These are phyloP conservation scores for Leistus spinibarbis DNA, from an alignment of 2,888 invertebrate genomes.

Conservation along the genomic window DNA sequence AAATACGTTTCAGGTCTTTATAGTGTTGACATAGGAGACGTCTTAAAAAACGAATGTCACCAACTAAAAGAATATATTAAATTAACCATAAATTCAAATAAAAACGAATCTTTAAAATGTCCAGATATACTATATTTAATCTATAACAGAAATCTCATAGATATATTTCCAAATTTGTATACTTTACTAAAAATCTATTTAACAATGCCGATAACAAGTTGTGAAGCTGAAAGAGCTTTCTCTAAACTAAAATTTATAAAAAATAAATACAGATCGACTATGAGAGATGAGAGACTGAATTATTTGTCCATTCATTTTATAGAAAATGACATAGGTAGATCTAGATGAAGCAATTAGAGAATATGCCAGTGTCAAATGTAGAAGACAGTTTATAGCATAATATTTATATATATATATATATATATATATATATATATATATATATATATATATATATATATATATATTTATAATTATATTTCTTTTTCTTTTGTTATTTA, in stretches of 20 bases:
- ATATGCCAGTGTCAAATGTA: too few species aligned
- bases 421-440: too few species aligned
- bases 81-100: constrained; percentile 11
- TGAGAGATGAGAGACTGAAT: neutral
- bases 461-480: too few species aligned
- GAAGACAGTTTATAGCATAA: too few species aligned
- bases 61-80: constrained; percentile 2
- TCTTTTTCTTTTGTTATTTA: too few species aligned
- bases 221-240: constrained; percentile 15
- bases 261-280: neutral
- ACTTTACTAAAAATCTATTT: constrained; percentile 20
- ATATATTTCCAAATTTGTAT: constrained; percentile 29
- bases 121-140: constrained; percentile 17
- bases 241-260: constrained; percentile 14
- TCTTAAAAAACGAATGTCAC: neutral
- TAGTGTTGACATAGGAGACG: neutral
- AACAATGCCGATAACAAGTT: constrained; percentile 17
- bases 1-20: neutral
- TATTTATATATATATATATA: too few species aligned
- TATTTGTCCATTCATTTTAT: neutral
- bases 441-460: too few species aligned
- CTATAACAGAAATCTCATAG: constrained; percentile 24
- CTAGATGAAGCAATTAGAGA: too few species aligned
- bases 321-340: neutral
- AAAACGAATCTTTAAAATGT: constrained; percentile 18